A percentile compares a stretch with the other conserved stretches of the same genome.
phyloP scores from a whole-genome alignment of 1,140 invertebrate genomes.

The Mizuhopecten yessoensis region DNA sequence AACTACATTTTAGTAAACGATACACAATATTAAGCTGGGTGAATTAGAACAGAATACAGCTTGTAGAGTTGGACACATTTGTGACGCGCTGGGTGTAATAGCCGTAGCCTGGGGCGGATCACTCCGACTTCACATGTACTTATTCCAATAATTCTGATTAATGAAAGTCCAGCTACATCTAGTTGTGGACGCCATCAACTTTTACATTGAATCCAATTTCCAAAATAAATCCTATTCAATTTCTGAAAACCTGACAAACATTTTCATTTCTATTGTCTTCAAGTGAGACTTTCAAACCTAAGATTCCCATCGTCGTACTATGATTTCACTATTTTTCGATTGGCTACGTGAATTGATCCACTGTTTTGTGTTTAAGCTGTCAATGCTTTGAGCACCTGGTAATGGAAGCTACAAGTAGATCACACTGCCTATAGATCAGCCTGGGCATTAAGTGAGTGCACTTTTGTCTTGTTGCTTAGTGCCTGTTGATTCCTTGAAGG shows the following conservation, averaged over 20 bases:
- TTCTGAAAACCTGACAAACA: background rate
- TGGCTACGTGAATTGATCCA: no score
- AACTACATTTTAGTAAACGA: no score
- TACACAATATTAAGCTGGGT: no score
- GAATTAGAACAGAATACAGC: no score
- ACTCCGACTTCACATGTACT: background rate
- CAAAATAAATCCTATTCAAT: background rate
- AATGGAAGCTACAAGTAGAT: slow-evolving; percentile 13
- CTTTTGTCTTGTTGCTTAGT: slow-evolving; percentile 2
- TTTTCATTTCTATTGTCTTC: background rate
- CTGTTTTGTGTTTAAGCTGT: no score
- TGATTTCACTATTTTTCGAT: no score
- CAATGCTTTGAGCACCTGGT: background rate
- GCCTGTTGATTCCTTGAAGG: background rate
- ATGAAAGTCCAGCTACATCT: background rate
- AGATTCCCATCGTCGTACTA: no score
- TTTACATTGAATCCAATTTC: background rate
- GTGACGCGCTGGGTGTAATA: background rate
- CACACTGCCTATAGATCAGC: background rate
- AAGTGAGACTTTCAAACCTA: no score
- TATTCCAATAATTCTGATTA: background rate
- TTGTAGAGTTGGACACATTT: no score
- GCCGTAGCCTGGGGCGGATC: background rate
- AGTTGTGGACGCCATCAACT: background rate
- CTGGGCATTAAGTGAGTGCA: background rate